phyloP scores from a whole-genome alignment of 2,888 invertebrate genomes.

The Epiblema foenella region DNA sequence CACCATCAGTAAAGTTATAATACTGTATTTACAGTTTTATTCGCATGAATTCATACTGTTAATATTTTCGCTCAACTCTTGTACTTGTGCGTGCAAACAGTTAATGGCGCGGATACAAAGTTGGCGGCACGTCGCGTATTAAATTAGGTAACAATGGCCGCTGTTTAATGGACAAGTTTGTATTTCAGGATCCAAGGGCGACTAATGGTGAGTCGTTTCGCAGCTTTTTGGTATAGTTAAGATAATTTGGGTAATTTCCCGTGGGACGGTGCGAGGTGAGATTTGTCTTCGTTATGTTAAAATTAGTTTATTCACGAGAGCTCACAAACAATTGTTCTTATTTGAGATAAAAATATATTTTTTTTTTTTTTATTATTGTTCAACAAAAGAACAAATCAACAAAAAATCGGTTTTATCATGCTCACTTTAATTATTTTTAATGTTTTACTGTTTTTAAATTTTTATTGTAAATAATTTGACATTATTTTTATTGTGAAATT shows the following conservation, averaged over 20 bases:
- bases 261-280: background rate
- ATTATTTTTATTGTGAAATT: too few relatives aligned
- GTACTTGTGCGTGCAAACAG: slow-evolving; percentile 8
- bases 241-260: slow-evolving; percentile 17
- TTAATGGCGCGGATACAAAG: slow-evolving; percentile 28
- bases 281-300: slow-evolving; percentile 13
- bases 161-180: slow-evolving; percentile 39
- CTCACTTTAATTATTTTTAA: too few relatives aligned
- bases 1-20: background rate
- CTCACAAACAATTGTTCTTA: background rate
- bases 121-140: slow-evolving; percentile 29
- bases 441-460: too few relatives aligned
- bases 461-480: too few relatives aligned
- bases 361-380: too few relatives aligned
- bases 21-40: background rate
- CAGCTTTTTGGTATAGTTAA: slow-evolving; percentile 5
- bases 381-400: too few relatives aligned
- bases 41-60: background rate
- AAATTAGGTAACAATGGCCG: slow-evolving; percentile 37
- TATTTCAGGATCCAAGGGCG: slow-evolving; percentile 20
- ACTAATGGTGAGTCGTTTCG: slow-evolving; percentile 25
- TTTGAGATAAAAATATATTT: background rate
- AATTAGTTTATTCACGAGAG: background rate
- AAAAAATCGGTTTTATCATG: too few relatives aligned
- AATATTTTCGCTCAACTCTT: background rate